Base-by-base conservation (phyloP, 2,797 vertebrate species). In the Anabas testudineus region DNA sequence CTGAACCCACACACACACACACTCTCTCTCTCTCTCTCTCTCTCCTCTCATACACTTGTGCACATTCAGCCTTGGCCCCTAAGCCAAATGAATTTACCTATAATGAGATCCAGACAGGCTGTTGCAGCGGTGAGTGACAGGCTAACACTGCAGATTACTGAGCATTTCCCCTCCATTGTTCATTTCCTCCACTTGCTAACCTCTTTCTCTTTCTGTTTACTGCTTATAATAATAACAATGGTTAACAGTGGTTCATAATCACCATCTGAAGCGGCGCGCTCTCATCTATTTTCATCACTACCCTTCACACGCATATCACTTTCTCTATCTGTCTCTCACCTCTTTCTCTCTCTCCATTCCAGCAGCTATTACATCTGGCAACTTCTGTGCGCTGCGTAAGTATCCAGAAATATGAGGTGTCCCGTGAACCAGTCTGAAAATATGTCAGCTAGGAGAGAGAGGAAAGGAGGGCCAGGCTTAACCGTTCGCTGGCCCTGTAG, bases 101-200 rank as follows among this genome's bases (percentile, higher is more conserved):
- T 84, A 87, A 85, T 85, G 78, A 84, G 83, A 86, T 82, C 85
- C 76, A 87, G 84, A 76, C 81, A 61, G 59, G 47, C 68, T 74
- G 76, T 65, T 76, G 64, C 48, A 64, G 24, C 71, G 66, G 49
- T 80, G 54, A 66, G 67, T 84, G 83, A 80, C 68, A 70, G 78
- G 78, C 65, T 69, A 75, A 34, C 55, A 14, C 22, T 60, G 69
- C 64, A 77, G 68, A 84, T 89, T 82, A 78, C 72, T 76, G 83
- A 84, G 87, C 63, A 87, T 79, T 89, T 89, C 82, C 85, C 55
- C 62, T 85, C 56, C 55, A 74, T 81, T 86, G 88, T 84, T 87
- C 74, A 80, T 84, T 80, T 88, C 83, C 82, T 84, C 76, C 66
- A 69, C 54, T 78, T 61, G 18, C 66, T 57, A 51, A 47, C 26